Conservation (phyloP, 2,113 vertebrate genomes). For the Onychostruthus taczanowskii region DNA sequence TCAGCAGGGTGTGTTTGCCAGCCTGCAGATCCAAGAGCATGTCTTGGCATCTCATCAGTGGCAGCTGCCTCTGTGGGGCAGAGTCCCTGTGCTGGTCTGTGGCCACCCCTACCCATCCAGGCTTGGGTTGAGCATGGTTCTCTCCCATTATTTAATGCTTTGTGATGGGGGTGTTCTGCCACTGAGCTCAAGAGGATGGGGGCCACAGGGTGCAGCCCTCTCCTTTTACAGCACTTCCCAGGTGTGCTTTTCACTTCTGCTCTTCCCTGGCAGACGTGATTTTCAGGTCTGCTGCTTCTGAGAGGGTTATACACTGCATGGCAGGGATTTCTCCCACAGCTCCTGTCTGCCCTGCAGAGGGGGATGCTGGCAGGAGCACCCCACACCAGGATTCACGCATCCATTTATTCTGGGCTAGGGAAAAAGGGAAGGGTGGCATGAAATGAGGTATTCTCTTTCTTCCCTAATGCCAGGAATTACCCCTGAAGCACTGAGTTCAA, state of each 20-base stretch:
- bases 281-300: neutral
- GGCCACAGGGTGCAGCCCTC: no score
- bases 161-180: neutral
- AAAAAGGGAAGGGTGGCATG: neutral
- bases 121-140: neutral
- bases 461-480: neutral
- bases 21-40: neutral
- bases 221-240: neutral
- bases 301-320: fast-evolving
- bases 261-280: neutral
- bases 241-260: neutral
- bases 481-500: neutral
- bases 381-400: neutral
- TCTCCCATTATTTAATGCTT: neutral
- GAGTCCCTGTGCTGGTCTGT: neutral
- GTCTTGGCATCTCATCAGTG: neutral
- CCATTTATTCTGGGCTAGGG: neutral
- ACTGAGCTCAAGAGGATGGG: neutral
- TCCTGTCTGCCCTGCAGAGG: neutral
- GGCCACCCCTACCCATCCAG: neutral
- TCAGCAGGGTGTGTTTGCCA: neutral
- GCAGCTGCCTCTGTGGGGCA: neutral
- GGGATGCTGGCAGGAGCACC: neutral
- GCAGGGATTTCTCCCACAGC: neutral
- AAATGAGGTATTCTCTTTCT: neutral